Percentiles rank a stretch among this genome's conserved stretches.
Conservation (phyloP, 2,888 invertebrate genomes). For the Plagodis pulveraria region DNA sequence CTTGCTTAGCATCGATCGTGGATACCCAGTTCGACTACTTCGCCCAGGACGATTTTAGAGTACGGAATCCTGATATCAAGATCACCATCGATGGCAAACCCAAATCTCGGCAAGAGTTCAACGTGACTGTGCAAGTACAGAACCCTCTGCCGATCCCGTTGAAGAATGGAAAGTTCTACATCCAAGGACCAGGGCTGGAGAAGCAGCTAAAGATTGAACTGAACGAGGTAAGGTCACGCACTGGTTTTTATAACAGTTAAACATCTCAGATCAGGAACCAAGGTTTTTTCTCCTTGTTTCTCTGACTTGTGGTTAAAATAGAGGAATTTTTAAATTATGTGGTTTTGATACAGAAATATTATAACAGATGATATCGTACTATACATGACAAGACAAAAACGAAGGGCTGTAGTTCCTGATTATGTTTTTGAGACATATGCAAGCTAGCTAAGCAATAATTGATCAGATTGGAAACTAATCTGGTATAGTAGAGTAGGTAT, state of each 20-base stretch:
- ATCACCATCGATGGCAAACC: conserved; percentile 86
- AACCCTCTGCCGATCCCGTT: conserved; percentile 93
- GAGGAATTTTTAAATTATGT: too few species aligned
- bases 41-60: conserved; percentile 95
- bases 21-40: conserved; percentile 94
- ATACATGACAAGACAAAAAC: too few species aligned
- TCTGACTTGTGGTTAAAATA: too few species aligned
- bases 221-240: conserved; percentile 79
- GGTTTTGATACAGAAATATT: too few species aligned
- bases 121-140: conserved; percentile 87
- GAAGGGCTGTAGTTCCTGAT: too few species aligned
- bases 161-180: conserved; percentile 90
- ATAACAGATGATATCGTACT: background rate
- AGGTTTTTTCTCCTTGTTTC: too few species aligned
- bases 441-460: too few species aligned
- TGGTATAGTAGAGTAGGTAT: too few species aligned
- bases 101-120: conserved; percentile 78
- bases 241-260: background rate
- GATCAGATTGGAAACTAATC: too few species aligned
- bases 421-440: too few species aligned
- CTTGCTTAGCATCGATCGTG: conserved; percentile 91
- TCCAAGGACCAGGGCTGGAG: conserved; percentile 93
- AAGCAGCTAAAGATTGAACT: conserved; percentile 89
- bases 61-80: conserved; percentile 95
- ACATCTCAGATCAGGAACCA: too few species aligned